Evolutionary conservation across 2,888 invertebrate species (phyloP), one percentile per base, ranked within the genome.

Genomic region (Allygus modestus): DNA sequence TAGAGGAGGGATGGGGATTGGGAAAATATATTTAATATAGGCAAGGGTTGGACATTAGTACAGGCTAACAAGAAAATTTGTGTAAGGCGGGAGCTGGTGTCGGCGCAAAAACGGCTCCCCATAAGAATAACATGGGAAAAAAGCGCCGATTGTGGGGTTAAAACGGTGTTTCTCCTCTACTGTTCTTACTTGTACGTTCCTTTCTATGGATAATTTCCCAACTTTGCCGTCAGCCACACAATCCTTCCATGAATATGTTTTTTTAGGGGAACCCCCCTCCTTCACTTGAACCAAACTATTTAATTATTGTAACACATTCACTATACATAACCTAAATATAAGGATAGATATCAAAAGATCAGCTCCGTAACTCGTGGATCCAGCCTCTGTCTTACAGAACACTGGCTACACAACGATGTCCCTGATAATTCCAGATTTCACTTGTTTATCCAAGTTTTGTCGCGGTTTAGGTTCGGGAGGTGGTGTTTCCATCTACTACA

Each of bases 251-350:
- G 46, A 46, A 12, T 9, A 7, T 17, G 7, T 7, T 46, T 17
- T 46, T 46, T 46, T 46, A 46, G 46, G 12, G 46, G 12, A 46
- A 37, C 37, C 4, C 37, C 37, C 46, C 46, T 17, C 7, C 46
- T 12, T 12, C 17, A 17, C 46, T 46, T 46, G 46, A 46, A 2
- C 46, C 46, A 46, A 46, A 17, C 12, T 12, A 17, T 46, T 9
- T 46, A 17, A 46, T 2, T 17, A 2, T 46, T 9, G 11, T n/a
- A 51, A 51, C 4, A 2, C 51, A 2, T 58, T 23, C 58, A 23
- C 23, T 69, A 2, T 69, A n/a, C n/a, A 69, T 33, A 5, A 69
- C 31, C 31, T 69, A 15, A 69, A 69, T 69, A 69, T 69, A 33
- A 31, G 33, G 7, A 69, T 31, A 28, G 69, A 9, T 69, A 69